Evolutionary conservation across 2,797 vertebrate genomes (phyloP), one percentile per base, ranked within the genome.

Genomic region (Diplodus puntazzo): DNA sequence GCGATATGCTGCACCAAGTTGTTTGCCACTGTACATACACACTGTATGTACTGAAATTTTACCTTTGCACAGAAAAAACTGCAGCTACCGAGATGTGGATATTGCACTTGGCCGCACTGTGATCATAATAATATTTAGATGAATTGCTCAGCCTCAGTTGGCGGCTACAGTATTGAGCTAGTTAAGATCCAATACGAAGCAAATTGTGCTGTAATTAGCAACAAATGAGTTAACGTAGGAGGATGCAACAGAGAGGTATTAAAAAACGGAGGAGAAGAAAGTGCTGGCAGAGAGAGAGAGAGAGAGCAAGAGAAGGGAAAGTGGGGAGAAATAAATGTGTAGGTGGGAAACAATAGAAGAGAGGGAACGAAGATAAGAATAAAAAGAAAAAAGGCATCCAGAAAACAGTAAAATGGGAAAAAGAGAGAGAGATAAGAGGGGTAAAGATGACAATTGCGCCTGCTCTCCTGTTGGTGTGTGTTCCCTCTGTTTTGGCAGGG

Each of bases 401-500:
- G 72, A 39, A 55, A 87, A 72, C 8, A 87, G 64, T 4, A 67
- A 58, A 48, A 58, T 63, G 25, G 30, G 48, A 21, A 0, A 63
- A 80, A 61, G 70, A 55, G 64, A 57, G 59, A 82, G 68, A n/a
- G 73, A 85, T 68, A 75, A 74, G 59, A 69, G n/a, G 45, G 65
- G 65, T 80, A 83, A 88, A 86, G 76, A 88, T 83, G 86, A 90
- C 80, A 78, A 77, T 75, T 83, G 65, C 73, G 74, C 54, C 73
- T 64, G 67, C 42, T 87, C 69, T 83, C 57, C 72, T 82, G 70
- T 67, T 80, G 75, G 76, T 88, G 80, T 86, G 64, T 82, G 83
- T 67, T 86, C 69, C 69, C 79, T 82, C 52, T 80, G 57, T 83
- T 86, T 86, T 89, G 86, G 87, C 82, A 80, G 73, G 52, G 69